phyloP scores from a whole-genome alignment of 2,888 invertebrate genomes.

The Podabrus alpinus region DNA sequence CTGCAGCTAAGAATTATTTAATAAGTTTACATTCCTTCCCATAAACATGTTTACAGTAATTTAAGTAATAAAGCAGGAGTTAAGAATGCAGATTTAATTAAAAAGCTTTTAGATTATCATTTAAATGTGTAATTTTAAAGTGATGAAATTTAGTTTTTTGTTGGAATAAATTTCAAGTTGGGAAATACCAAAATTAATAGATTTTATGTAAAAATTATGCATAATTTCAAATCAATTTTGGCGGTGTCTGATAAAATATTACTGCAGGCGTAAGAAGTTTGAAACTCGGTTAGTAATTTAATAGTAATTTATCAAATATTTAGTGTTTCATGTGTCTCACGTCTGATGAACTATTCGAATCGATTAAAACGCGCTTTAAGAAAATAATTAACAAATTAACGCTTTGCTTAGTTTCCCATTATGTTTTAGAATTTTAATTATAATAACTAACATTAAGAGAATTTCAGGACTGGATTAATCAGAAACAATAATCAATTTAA shows the following conservation, averaged over 20 bases:
- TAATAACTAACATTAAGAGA: not conserved
- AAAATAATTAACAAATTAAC: not conserved
- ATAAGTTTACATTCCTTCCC: conserved; percentile 12
- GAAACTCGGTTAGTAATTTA: not conserved
- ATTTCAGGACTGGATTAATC: not conserved
- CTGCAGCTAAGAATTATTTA: conserved; percentile 69
- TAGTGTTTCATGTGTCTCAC: not conserved
- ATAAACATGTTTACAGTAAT: not conserved
- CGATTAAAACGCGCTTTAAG: not conserved
- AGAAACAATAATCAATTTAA: not conserved
- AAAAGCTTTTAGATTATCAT: not conserved
- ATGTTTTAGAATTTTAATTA: not conserved
- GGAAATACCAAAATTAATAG: not conserved
- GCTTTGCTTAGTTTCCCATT: not conserved
- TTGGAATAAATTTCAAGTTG: not conserved
- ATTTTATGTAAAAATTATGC: not conserved
- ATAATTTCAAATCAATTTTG: not conserved
- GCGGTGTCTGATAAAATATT: not conserved
- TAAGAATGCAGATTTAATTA: not conserved
- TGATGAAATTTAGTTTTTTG: not conserved
- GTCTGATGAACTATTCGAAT: not conserved
- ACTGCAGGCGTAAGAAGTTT: not conserved
- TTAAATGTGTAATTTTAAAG: not conserved
- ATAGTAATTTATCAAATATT: not conserved
- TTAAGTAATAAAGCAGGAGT: not conserved